Base-by-base conservation (phyloP, 2,113 vertebrate species). In the Anhinga anhinga region DNA sequence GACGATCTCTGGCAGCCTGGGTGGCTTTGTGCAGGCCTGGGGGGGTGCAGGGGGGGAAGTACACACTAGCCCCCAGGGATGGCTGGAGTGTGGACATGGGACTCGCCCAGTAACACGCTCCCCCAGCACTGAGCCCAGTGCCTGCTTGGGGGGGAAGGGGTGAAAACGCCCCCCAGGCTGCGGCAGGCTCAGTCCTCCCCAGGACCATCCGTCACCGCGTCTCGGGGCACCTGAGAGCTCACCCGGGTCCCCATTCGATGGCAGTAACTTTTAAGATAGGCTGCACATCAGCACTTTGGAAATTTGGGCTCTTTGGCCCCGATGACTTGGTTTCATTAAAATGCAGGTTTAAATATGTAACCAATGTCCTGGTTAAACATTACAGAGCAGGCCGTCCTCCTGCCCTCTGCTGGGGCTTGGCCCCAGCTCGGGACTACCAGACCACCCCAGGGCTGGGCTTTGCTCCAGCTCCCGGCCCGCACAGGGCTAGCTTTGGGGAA, bases 251-350 rank as follows among this genome's bases (percentile, higher is more conserved):
- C 67, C 27, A 2, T 13, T 47, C 8, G 3, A 30, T 16, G 23
- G 56, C 0, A 0, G 29, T 17, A 63, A 27, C 21, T 53, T 63
- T 52, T 6, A 45, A 42, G 40, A 25, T 3, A 10, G 0, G 5
- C 8, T 11, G 1, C 63, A 56, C 0, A 0, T 29, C 78, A 56
- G 78, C 36, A 6, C 65, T 56, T 52, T 1, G 16, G 42, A 53
- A 66, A 38, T 73, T 7, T 26, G 55, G 47, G 29, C 26, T 34
- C n/a, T 21, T 74, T 18, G 45, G 52, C 58, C 25, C 38, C 4
- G 32, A 16, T 7, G 4, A 65, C 49, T n/a, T 6, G 3, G 7
- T 15, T 27, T 63, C 69, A 9, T 49, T 69, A 36, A 36, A 82
- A 67, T 63, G 66, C 61, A 61, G 9, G 19, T 58, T 90, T 77